A percentile compares a stretch with the other conserved stretches of the same genome.
Conservation (phyloP, 2,797 vertebrate species). For the Hippocampus kuda region DNA sequence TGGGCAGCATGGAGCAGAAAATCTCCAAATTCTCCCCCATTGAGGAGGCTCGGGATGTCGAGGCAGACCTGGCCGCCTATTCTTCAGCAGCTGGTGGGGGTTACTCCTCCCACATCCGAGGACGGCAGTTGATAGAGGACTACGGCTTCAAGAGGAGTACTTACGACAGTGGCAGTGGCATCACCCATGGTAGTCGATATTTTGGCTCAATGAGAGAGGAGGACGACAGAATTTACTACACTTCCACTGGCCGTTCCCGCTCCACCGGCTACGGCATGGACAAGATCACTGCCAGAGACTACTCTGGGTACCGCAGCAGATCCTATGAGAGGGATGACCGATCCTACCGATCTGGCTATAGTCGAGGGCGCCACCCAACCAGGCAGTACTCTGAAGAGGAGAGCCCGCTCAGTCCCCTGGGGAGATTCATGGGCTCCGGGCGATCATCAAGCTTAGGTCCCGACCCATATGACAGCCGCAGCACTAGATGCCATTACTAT, state of each 20-base stretch:
- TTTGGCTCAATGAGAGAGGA: constrained; percentile 73
- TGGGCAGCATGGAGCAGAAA: constrained; percentile 90
- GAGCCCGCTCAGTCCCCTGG: constrained; percentile 81
- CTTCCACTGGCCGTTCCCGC: constrained; percentile 74
- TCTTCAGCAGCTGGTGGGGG: constrained; percentile 63
- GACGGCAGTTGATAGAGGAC: constrained; percentile 64
- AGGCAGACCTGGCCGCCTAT: constrained; percentile 88
- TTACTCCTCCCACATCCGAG: constrained; percentile 55
- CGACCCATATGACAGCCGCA: constrained; percentile 76
- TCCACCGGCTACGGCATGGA: constrained; percentile 83
- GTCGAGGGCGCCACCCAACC: constrained; percentile 70
- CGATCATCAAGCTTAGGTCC: constrained; percentile 70
- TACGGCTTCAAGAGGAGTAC: constrained; percentile 60
- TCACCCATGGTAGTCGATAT: constrained; percentile 76
- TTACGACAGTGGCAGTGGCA: constrained; percentile 55
- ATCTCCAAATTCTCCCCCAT: constrained; percentile 99
- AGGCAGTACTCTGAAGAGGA: constrained; percentile 91
- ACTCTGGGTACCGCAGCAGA: constrained; percentile 75
- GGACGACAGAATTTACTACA: constrained; percentile 78
- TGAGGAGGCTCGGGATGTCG: constrained; percentile 95
- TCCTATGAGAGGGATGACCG: constrained; percentile 81
- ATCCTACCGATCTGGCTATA: constrained; percentile 74
- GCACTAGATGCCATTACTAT: constrained; percentile 63
- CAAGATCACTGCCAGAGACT: constrained; percentile 79
- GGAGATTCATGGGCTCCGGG: constrained; percentile 74